Conservation (phyloP, 2,888 invertebrate genomes). For the Volucella inanis region DNA sequence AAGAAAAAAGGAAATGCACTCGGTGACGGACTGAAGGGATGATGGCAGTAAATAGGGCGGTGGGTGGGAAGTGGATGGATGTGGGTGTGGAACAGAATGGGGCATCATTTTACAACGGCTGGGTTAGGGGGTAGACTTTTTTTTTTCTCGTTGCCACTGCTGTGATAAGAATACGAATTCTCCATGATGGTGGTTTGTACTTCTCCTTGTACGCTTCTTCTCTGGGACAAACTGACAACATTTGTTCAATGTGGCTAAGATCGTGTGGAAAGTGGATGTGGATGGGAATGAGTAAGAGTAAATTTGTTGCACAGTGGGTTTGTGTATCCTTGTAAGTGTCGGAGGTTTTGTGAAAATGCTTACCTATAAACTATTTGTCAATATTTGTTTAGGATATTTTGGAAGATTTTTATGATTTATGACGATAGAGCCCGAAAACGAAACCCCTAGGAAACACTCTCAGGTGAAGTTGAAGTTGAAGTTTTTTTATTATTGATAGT, state of each 20-base stretch:
- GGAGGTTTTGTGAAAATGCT: neutral
- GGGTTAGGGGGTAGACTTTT: conserved; percentile 1
- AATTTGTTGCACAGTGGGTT: conserved; percentile 23
- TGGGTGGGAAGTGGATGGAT: conserved; percentile 39
- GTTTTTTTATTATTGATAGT: no score
- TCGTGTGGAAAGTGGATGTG: neutral
- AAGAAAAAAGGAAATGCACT: conserved; percentile 63
- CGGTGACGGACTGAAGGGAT: conserved; percentile 39
- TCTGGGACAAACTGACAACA: conserved; percentile 40
- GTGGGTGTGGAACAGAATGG: conserved; percentile 25
- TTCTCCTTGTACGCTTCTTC: conserved; percentile 29
- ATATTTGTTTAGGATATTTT: no score
- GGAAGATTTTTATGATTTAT: no score
- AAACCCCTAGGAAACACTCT: no score
- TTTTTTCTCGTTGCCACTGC: neutral
- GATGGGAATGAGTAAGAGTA: neutral
- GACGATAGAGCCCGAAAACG: no score
- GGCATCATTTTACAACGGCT: conserved; percentile 62
- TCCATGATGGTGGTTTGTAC: conserved; percentile 40
- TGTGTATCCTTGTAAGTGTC: neutral
- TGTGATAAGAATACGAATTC: conserved; percentile 70
- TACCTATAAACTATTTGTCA: no score
- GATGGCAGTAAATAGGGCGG: conserved; percentile 21
- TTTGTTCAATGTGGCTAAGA: conserved; percentile 12
- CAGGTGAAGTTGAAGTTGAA: no score